phyloP scores from a whole-genome alignment of 2,888 invertebrate species.

The Lasioglossum villosulum region DNA sequence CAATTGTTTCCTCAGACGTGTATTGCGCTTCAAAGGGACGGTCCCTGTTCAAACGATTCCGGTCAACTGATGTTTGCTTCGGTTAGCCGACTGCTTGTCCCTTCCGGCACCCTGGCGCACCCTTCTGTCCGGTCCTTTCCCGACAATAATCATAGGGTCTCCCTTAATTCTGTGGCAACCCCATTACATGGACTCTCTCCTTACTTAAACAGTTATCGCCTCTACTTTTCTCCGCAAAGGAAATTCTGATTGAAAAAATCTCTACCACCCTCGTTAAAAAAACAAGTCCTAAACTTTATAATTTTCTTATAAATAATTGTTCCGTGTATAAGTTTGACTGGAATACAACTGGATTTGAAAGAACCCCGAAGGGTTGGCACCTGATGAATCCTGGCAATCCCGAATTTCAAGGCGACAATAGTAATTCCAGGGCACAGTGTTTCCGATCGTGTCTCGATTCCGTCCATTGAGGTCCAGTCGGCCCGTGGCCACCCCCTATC shows the following conservation, averaged over 20 bases:
- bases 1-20: constrained; percentile 51
- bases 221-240: constrained; percentile 39
- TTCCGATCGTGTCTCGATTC: background rate
- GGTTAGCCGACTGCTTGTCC: constrained; percentile 70
- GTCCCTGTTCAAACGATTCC: constrained; percentile 60
- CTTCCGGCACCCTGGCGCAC: constrained; percentile 65
- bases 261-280: constrained; percentile 38
- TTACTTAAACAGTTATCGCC: constrained; percentile 77
- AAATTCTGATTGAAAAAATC: constrained; percentile 41
- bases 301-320: too few relatives aligned
- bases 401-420: background rate
- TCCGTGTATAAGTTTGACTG: too few relatives aligned
- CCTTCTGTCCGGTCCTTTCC: constrained; percentile 63
- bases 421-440: background rate
- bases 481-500: constrained; percentile 44
- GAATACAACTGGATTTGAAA: background rate
- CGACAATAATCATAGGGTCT: constrained; percentile 78
- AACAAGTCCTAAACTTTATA: background rate
- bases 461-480: constrained; percentile 42
- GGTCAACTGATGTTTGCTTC: constrained; percentile 68
- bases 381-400: background rate
- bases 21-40: constrained; percentile 33
- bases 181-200: constrained; percentile 79
- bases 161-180: constrained; percentile 81
- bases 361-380: background rate